Conservation (phyloP, 2,888 invertebrate species). For the Leuctra nigra region DNA sequence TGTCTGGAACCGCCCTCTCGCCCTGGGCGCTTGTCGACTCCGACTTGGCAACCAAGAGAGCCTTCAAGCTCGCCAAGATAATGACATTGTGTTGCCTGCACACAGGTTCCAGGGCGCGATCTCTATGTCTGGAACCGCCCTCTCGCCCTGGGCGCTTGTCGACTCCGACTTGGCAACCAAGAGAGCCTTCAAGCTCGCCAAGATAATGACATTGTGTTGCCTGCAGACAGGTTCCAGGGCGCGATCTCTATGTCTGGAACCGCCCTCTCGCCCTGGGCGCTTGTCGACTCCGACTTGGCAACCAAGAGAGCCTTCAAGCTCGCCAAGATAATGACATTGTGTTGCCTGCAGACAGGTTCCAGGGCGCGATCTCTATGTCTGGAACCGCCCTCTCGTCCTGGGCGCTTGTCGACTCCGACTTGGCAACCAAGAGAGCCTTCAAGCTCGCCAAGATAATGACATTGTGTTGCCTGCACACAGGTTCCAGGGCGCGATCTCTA, state of each 20-base stretch:
- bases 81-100: no score
- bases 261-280: slow-evolving; percentile 27
- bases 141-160: no score
- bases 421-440: slow-evolving; percentile 23
- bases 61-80: slow-evolving; percentile 26
- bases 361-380: slow-evolving; percentile 23
- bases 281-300: slow-evolving; percentile 19
- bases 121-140: no score
- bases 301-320: slow-evolving; percentile 24
- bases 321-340: no score
- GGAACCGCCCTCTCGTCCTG: slow-evolving; percentile 27
- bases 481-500: slow-evolving; percentile 23
- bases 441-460: no score
- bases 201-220: no score
- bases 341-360: no score
- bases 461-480: no score
- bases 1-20: slow-evolving; percentile 26
- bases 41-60: slow-evolving; percentile 19
- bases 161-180: no score
- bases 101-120: no score
- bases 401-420: slow-evolving; percentile 19
- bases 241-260: slow-evolving; percentile 27
- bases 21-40: slow-evolving; percentile 25
- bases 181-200: no score
- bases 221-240: slow-evolving; percentile 23